Percentiles rank a stretch among this genome's conserved stretches.
Conservation (phyloP, 1,140 invertebrate genomes). For the Elysia chlorotica region DNA sequence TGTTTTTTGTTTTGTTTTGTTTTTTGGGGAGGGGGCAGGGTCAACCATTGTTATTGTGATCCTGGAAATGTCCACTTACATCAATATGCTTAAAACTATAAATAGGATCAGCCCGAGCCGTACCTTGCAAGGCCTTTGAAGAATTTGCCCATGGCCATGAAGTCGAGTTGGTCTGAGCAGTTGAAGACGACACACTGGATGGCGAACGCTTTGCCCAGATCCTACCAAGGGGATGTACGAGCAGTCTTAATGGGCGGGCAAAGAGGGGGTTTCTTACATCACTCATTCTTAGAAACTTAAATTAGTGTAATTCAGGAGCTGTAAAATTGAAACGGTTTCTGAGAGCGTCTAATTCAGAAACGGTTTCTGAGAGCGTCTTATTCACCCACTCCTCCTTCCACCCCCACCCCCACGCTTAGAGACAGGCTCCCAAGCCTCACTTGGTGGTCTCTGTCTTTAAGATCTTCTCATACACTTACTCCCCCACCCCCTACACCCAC, state of each 20-base stretch:
- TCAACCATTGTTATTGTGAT: no score
- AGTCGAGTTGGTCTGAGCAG: constrained; percentile 64
- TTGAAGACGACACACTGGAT: constrained; percentile 65
- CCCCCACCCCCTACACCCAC: background rate
- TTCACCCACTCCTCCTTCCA: background rate
- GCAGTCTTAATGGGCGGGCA: no score
- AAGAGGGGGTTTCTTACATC: no score
- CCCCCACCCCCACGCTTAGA: background rate
- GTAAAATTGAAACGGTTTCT: background rate
- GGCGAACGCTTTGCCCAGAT: constrained; percentile 64
- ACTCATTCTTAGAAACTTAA: no score
- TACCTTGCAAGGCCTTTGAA: constrained; percentile 64
- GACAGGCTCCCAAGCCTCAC: no score
- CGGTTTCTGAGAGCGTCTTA: background rate
- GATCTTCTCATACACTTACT: background rate
- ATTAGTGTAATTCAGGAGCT: background rate
- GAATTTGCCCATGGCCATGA: constrained; percentile 65
- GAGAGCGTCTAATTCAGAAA: background rate
- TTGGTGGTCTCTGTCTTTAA: constrained; percentile 63
- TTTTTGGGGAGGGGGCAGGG: no score
- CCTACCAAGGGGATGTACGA: constrained; percentile 36
- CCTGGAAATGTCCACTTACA: no score
- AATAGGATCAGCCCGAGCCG: no score
- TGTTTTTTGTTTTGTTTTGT: no score
- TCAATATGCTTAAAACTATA: no score